Base-by-base conservation (phyloP, 1,140 invertebrate species). In the Musca vetustissima region DNA sequence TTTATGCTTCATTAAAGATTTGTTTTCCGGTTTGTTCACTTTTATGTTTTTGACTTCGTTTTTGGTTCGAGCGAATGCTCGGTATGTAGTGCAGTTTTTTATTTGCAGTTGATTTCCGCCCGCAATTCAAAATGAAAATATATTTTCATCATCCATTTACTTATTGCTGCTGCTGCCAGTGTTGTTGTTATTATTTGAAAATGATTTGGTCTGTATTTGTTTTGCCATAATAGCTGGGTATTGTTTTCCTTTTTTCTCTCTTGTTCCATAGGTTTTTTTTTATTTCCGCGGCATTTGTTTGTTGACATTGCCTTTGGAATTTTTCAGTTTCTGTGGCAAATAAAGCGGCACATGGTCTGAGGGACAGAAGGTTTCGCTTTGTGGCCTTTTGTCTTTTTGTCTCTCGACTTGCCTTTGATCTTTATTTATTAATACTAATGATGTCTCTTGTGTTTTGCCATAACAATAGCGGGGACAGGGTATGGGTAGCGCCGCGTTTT, bases 1-100 rank as follows among this genome's bases (percentile, higher is more conserved):
- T 65, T 65, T 65, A 65, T 50, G 64, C 64, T 65, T 65, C 64
- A 65, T 65, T 65, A 65, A 65, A 65, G 64, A 65, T 65, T 65
- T 65, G 64, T 65, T 65, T 65, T 65, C 64, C 64, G 64, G 64
- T 65, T 65, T 61, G 57, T 61, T 61, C 57, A 61, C 57, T 61
- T 61, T 61, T 43, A 61, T 61, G 57, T 61, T 43, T 43, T n/a
- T n/a, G n/a, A n/a, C n/a, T n/a, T n/a, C n/a, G n/a, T n/a, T n/a
- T n/a, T n/a, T n/a, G n/a, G 36, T 4, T 11, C 36, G 36, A 28
- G 8, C 28, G 8, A 28, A 28, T 8, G 28, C 3, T 3, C 36
- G 36, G 11, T 43, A 11, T 13, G 13, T 13, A 43, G 36, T 43
- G 36, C 36, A 43, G 36, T 43, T 43, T 43, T n/a, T n/a, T n/a